Evolutionary conservation across 2,888 invertebrate species (phyloP).

Genomic region (Dexiosoma caninum): DNA sequence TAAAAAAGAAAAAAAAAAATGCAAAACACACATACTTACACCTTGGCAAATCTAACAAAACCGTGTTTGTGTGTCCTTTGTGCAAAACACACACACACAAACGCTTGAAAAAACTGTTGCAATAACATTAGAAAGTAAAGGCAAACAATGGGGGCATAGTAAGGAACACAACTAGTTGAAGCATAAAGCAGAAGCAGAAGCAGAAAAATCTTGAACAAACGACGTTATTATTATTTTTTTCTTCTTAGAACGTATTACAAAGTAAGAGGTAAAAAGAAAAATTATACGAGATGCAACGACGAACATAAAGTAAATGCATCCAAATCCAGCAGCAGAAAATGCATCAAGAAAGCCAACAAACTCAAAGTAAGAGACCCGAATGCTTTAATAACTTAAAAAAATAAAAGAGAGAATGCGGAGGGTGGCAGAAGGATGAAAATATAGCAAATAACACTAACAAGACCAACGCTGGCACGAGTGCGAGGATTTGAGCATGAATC

Average conservation of each 20-base stretch:
- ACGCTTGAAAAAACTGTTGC: slow-evolving; percentile 48
- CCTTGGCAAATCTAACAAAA: slow-evolving; percentile 26
- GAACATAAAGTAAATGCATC: slow-evolving; percentile 52
- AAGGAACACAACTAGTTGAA: slow-evolving; percentile 4
- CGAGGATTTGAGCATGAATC: neutral
- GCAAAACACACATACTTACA: neutral
- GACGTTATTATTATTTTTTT: neutral
- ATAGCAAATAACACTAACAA: neutral
- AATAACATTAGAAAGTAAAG: slow-evolving; percentile 57
- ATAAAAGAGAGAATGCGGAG: neutral
- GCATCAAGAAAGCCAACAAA: slow-evolving; percentile 41
- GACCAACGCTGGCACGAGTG: neutral
- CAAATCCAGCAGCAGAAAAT: slow-evolving; percentile 15
- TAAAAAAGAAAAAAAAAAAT: neutral
- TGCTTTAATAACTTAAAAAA: neutral
- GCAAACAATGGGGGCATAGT: slow-evolving; percentile 32
- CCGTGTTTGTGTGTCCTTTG: slow-evolving; percentile 27
- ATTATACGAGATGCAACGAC: slow-evolving; percentile 5
- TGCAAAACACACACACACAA: neutral
- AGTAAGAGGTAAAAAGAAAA: neutral
- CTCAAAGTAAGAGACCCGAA: slow-evolving; percentile 25
- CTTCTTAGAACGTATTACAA: neutral
- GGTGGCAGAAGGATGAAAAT: neutral
- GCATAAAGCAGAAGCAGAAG: neutral
- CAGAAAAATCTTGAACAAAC: slow-evolving; percentile 6